A percentile compares a stretch with the other conserved stretches of the same genome.
Conservation (phyloP, 2,113 vertebrate species). For the Entomyzon cyanotis region DNA sequence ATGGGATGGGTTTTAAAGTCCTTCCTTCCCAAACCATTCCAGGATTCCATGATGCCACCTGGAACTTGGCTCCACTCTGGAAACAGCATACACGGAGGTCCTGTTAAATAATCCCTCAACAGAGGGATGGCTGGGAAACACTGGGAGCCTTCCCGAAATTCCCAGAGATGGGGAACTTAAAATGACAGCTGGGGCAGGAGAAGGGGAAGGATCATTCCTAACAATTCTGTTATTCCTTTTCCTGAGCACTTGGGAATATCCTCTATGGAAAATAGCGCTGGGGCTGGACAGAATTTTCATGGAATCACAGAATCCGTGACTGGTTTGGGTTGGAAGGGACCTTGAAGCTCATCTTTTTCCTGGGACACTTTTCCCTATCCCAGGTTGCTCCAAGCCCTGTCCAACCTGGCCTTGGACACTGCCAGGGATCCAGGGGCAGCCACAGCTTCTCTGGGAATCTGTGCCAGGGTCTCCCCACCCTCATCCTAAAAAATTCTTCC, state of each 20-base stretch:
- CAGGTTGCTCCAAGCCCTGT: not conserved
- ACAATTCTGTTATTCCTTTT: not conserved
- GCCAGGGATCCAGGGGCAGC: not conserved
- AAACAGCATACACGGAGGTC: not conserved
- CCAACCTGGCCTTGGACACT: not conserved
- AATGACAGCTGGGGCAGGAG: not conserved
- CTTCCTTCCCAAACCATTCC: not conserved
- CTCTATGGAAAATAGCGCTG: rapidly evolving
- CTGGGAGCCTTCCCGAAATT: not conserved
- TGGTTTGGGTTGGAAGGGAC: not conserved
- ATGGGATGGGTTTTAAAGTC: not conserved
- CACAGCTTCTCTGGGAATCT: not conserved
- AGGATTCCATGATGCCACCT: not conserved
- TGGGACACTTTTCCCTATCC: rapidly evolving
- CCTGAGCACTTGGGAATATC: not conserved
- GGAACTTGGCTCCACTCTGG: not conserved
- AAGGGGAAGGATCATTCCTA: not conserved
- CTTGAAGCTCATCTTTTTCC: not conserved
- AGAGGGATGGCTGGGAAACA: not conserved
- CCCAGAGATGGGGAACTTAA: not conserved
- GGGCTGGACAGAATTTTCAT: not conserved
- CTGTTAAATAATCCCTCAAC: not conserved
- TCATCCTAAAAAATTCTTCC: not conserved
- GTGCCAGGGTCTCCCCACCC: not conserved
- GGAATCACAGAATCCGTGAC: not conserved